phyloP scores from a whole-genome alignment of 2,888 invertebrate species.

The Junonia oenone region DNA sequence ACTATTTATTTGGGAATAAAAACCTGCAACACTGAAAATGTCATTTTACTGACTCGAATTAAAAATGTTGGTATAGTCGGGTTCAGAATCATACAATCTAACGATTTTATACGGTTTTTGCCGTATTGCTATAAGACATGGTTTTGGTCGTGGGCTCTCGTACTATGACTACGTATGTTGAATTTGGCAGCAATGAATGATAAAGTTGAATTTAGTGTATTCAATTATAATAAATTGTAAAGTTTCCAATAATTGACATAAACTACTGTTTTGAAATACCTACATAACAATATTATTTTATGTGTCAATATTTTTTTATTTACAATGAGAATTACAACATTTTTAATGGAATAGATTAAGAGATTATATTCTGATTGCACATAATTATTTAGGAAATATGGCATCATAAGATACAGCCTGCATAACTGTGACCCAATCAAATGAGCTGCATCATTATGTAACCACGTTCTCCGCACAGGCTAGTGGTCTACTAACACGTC shows the following conservation, averaged over 20 bases:
- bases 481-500: not conserved
- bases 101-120: too few relatives aligned
- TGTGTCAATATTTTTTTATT: not conserved
- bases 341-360: conserved; percentile 1
- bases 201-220: too few relatives aligned
- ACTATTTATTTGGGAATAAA: too few relatives aligned
- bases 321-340: not conserved
- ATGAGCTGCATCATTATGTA: conserved; percentile 24
- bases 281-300: not conserved
- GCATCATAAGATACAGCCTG: conserved; percentile 9
- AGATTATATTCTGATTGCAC: conserved; percentile 11
- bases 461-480: conserved; percentile 2
- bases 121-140: too few relatives aligned
- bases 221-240: too few relatives aligned
- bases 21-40: too few relatives aligned
- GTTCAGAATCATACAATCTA: too few relatives aligned
- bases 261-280: not conserved
- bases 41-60: too few relatives aligned
- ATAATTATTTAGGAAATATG: conserved; percentile 14
- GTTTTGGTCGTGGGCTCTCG: too few relatives aligned
- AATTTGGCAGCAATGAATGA: too few relatives aligned
- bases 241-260: not conserved
- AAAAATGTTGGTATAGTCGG: too few relatives aligned
- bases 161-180: too few relatives aligned
- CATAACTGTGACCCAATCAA: conserved; percentile 22